Conservation (phyloP, 2,113 vertebrate genomes). For the Panthera uncia region DNA sequence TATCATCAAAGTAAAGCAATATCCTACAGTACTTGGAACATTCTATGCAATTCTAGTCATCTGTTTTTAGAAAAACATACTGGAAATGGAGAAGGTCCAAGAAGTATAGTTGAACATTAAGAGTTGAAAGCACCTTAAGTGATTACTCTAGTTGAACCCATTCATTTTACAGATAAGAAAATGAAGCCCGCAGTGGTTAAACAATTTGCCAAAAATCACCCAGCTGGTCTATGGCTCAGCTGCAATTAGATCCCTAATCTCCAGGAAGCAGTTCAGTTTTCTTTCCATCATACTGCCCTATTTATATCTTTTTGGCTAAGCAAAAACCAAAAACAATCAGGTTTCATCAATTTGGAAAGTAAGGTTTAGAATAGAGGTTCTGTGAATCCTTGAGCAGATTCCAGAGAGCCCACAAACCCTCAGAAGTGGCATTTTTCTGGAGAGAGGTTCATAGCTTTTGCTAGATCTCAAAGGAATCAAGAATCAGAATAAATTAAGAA, state of each 20-base stretch:
- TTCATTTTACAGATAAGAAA: slow-evolving; percentile 41
- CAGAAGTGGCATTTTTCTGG: slow-evolving; percentile 18
- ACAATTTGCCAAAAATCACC: slow-evolving; percentile 4
- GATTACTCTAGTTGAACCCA: neutral
- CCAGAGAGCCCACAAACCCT: neutral
- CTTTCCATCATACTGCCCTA: neutral
- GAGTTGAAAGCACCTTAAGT: neutral
- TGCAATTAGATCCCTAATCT: slow-evolving; percentile 3
- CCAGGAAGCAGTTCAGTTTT: neutral
- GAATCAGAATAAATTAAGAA: slow-evolving; percentile 39
- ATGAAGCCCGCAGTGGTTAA: neutral
- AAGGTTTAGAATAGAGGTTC: slow-evolving; percentile 16
- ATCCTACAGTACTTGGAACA: neutral
- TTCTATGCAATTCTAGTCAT: neutral
- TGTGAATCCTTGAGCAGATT: slow-evolving; percentile 12
- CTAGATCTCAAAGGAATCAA: neutral
- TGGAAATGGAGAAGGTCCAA: slow-evolving; percentile 7
- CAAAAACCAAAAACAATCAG: slow-evolving; percentile 17
- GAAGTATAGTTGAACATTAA: slow-evolving; percentile 9
- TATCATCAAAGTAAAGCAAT: neutral
- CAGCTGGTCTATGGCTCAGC: neutral
- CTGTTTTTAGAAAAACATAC: slow-evolving; percentile 38
- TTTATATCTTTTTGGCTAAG: neutral
- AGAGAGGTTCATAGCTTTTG: neutral
- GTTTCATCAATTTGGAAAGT: slow-evolving; percentile 17